Evolutionary conservation across 2,113 vertebrate genomes (phyloP), one percentile per base, ranked within the genome.

Genomic region (Prolemur simus): DNA sequence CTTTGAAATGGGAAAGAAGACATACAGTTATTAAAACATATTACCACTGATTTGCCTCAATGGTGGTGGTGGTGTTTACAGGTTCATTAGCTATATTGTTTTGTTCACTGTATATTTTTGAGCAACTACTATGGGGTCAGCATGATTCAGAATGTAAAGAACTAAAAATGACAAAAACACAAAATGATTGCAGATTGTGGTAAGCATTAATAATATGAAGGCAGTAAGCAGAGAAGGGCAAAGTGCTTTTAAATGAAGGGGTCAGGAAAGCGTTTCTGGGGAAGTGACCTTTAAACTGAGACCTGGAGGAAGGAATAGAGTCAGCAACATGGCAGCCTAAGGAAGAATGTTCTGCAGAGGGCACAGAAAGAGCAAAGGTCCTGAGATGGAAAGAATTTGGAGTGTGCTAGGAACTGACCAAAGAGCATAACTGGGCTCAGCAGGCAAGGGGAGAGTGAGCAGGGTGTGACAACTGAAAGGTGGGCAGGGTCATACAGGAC

Each of bases 101-200:
- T 95, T 60, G 84, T 90, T 95, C 25, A 52, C 47, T 37, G 27
- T n/a, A 52, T 60, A n/a, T 23, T 92, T 90, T 84, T 76, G 74
- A 93, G 25, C 2, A 80, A 73, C 56, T 66, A 29, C 23, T 32
- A 18, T 27, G n/a, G 10, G 73, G 23, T 47, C 58, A 88, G 37
- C 39, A 42, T 34, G 23, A 54, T 78, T 94, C 52, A 81, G 64
- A 45, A 90, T 68, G 12, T 54, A 96, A 92, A 91, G 27, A 60
- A 49, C 39, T n/a, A 82, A 78, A 87, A 64, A 37, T 3, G 2
- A 32, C 9, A 64, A 23, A 20, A 52, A 64, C 29, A 64, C 29
- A 83, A 87, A 93, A 74, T 68, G 54, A 58, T 34, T 68, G 58
- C 8, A 86, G n/a, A 94, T 7, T 54, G 32, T 68, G 71, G 34